phyloP scores from a whole-genome alignment of 2,113 vertebrate species.

The Struthio camelus region DNA sequence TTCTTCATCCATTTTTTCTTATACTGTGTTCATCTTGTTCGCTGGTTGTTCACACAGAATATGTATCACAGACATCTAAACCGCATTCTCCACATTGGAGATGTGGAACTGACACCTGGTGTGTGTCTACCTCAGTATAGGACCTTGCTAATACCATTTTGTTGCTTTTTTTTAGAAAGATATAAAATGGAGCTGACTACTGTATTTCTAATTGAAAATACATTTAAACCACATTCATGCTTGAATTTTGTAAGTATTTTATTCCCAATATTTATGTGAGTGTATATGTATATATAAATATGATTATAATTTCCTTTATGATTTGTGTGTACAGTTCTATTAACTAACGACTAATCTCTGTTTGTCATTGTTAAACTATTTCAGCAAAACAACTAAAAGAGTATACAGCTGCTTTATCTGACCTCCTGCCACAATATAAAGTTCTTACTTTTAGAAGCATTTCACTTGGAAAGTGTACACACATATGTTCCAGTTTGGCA shows the following conservation, averaged over 20 bases:
- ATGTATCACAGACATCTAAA: background rate
- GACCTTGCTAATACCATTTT: background rate
- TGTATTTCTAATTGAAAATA: background rate
- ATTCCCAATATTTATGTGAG: background rate
- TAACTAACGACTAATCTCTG: background rate
- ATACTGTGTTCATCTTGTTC: background rate
- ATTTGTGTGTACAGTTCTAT: background rate
- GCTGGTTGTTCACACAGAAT: background rate
- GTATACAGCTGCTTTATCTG: background rate
- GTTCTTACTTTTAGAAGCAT: background rate
- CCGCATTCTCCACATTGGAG: background rate
- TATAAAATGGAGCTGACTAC: background rate
- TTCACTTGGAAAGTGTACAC: background rate
- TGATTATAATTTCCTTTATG: background rate
- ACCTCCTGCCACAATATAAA: background rate
- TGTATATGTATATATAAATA: background rate
- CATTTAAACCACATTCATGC: background rate
- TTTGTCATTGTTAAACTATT: background rate
- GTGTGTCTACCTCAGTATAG: background rate
- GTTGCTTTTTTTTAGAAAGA: background rate
- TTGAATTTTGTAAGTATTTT: background rate
- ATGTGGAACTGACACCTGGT: background rate
- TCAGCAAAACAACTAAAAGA: background rate
- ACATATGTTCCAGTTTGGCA: background rate
- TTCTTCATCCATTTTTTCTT: background rate